Conservation (phyloP, 1,140 invertebrate species). For the Phocides pigmalion region DNA sequence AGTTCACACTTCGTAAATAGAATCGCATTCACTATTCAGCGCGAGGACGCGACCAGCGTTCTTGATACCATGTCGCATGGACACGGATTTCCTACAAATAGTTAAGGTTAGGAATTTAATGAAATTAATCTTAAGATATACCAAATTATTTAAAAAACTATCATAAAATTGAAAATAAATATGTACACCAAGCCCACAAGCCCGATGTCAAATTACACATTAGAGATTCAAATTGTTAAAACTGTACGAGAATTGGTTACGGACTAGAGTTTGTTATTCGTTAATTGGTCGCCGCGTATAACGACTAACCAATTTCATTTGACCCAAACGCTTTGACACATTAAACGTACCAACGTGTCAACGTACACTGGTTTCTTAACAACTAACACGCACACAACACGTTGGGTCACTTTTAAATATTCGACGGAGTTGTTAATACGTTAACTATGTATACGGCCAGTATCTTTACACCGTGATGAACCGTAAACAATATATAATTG, state of each 20-base stretch:
- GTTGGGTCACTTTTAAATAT: constrained; percentile 67
- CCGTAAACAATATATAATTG: constrained; percentile 75
- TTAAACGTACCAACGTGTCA: constrained; percentile 2
- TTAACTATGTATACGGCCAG: constrained; percentile 62
- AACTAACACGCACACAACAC: constrained; percentile 36
- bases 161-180: constrained; percentile 28
- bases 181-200: constrained; percentile 51
- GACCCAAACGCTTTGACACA: constrained; percentile 25
- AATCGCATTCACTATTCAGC: too few species aligned
- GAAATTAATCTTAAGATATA: too few species aligned
- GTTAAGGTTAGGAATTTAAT: too few species aligned
- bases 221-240: constrained; percentile 80
- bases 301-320: constrained; percentile 39
- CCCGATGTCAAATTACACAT: constrained; percentile 70
- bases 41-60: too few species aligned
- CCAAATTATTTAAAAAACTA: too few species aligned
- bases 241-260: constrained; percentile 80
- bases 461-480: constrained; percentile 66
- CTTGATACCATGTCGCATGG: too few species aligned
- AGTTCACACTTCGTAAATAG: too few species aligned
- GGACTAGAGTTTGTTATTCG: constrained; percentile 75
- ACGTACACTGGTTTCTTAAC: constrained; percentile 22
- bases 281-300: constrained; percentile 72
- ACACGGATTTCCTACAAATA: too few species aligned
- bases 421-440: constrained; percentile 68